These are phyloP conservation scores for Apaloderma vittatum DNA, from an alignment of 2,113 vertebrate species.

Conservation along the genomic window DNA sequence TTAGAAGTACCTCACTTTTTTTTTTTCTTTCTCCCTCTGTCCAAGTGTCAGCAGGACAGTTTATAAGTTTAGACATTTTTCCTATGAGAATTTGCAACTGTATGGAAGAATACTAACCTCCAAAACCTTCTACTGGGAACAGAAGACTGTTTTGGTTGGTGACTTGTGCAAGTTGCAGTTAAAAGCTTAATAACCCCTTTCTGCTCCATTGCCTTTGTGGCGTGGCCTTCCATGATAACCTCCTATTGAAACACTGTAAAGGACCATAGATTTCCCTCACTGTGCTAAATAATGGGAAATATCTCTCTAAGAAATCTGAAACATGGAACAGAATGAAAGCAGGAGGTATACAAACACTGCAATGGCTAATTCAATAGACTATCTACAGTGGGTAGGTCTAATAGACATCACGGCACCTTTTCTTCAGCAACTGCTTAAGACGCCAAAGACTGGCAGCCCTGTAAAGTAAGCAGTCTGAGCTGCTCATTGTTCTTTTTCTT, in stretches of 20 bases:
- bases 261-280: not conserved
- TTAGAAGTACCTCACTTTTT: not conserved
- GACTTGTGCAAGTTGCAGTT: not conserved
- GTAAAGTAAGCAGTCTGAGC: not conserved
- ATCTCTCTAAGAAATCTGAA: conserved; percentile 42
- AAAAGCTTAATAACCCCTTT: not conserved
- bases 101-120: not conserved
- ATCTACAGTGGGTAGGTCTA: not conserved
- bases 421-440: not conserved
- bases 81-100: not conserved
- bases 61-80: not conserved
- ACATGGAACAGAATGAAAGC: conserved; percentile 2
- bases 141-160: not conserved
- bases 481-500: not conserved
- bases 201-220: not conserved
- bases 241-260: not conserved
- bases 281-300: conserved; percentile 29
- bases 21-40: not conserved
- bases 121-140: not conserved
- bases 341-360: not conserved
- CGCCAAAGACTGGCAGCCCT: not conserved
- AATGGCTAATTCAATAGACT: not conserved
- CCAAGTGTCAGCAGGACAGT: fast-evolving
- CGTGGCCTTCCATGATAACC: not conserved
- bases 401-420: not conserved